Evolutionary conservation across 1,140 invertebrate species (phyloP), one percentile per base, ranked within the genome.

Genomic region (Bombus confusus): DNA sequence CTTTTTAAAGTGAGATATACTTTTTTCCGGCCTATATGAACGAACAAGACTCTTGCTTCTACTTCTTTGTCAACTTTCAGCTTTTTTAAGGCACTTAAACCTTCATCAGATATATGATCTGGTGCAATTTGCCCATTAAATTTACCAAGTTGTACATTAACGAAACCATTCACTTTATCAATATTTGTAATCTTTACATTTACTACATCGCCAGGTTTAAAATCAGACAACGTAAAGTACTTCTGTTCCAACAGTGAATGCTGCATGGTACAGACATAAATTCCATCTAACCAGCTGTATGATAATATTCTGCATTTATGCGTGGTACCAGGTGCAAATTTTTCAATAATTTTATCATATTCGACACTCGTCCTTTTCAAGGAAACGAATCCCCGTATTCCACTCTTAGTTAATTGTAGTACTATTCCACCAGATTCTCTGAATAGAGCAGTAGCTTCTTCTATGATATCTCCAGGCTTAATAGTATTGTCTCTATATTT

Each of bases 201-300:
- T 2, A 96, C 92, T 62, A 95, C 72, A 39, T 96, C 94, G 0
- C 97, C 97, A 1, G 95, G 82, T 76, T 93, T 89, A 0, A 97
- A 88, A 89, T 96, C 96, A n/a, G 92, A 90, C 6, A 94, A 76
- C 0, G 92, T 93, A 68, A 96, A 96, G 86, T 94, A 89, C 73
- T 95, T 95, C 72, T 96, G 92, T 57, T 96, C 92, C 1, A 97
- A 82, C 4, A 96, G 47, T 22, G 95, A 91, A 78, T 95, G 92
- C 91, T 97, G 95, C 91, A 96, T 95, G 3, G 96, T 95, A 85
- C 96, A 96, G 62, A 97, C 94, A 86, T 96, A 97, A 28, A 96
- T 88, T 28, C 93, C 94, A 78, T 97, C 96, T 79, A 97, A 94
- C 6, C 93, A 91, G 90, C 95, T 95, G 91, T 96, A 97, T 15